phyloP scores from a whole-genome alignment of 1,140 invertebrate genomes.

The Augochlora pura region DNA sequence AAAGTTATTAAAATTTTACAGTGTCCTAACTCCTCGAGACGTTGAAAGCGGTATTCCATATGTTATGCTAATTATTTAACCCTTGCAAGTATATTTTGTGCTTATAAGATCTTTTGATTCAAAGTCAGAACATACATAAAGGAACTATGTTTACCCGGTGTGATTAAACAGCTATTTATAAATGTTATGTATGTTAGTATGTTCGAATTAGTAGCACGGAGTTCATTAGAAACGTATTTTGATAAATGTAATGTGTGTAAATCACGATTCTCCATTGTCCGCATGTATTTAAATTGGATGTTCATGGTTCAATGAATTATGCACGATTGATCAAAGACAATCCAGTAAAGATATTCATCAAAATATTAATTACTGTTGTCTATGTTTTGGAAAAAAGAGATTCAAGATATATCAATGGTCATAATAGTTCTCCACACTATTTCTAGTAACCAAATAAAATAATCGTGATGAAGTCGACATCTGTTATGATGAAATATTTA shows the following conservation, averaged over 20 bases:
- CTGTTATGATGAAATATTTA: too few relatives aligned
- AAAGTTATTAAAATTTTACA: too few relatives aligned
- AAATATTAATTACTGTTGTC: slow-evolving; percentile 9
- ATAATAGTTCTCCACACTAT: too few relatives aligned
- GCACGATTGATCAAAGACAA: slow-evolving; percentile 45
- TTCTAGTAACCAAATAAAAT: too few relatives aligned
- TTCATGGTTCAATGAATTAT: slow-evolving; percentile 38
- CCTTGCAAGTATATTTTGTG: slow-evolving; percentile 34
- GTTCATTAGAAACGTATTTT: slow-evolving; percentile 38
- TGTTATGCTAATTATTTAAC: slow-evolving; percentile 37
- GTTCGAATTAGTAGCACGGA: slow-evolving; percentile 15
- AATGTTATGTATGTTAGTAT: slow-evolving; percentile 34
- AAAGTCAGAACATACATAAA: background rate
- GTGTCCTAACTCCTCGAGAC: too few relatives aligned
- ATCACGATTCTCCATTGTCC: slow-evolving; percentile 19
- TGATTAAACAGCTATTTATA: slow-evolving; percentile 29
- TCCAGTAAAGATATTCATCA: slow-evolving; percentile 42
- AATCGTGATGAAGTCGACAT: too few relatives aligned
- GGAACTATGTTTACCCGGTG: slow-evolving; percentile 1
- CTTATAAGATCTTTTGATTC: slow-evolving; percentile 30
- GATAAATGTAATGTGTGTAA: slow-evolving; percentile 29
- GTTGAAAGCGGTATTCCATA: slow-evolving; percentile 11
- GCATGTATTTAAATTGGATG: slow-evolving; percentile 27
- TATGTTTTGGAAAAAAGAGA: too few relatives aligned
- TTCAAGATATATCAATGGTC: too few relatives aligned